Evolutionary conservation across 2,888 invertebrate species (phyloP), one percentile per base, ranked within the genome.

Genomic region (Mantis religiosa): DNA sequence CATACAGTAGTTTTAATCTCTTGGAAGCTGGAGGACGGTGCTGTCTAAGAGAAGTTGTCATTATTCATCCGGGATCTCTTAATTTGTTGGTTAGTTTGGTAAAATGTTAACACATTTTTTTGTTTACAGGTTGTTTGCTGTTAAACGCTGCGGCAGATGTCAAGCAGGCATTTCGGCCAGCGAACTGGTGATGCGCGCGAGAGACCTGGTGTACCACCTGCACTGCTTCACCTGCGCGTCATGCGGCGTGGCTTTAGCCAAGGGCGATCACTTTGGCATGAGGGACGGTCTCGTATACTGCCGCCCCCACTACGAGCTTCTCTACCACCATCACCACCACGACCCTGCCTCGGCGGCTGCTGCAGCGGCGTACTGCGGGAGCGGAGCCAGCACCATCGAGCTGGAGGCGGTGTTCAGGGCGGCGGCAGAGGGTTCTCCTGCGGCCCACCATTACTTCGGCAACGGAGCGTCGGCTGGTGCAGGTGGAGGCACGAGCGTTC

Each of bases 221-320:
- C 95, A 96, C 91, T 98, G 98, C 93, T 98, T 98, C 94, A 96
- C 97, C 81, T 98, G 98, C 93, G 95, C 96, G 89, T 96, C 97
- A 83, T 98, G 98, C 93, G 96, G 97, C 87, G 95, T 96, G 82
- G 95, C 96, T 88, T 94, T 98, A 90, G 96, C 97, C 90, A 97
- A 98, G 92, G 98, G 98, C 30, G 98, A 98, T 92, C 97, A 97
- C 91, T 98, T 98, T 93, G 98, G 98, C 54, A 97, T 98, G 95
- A 95, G 97, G 90, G 97, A 97, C 91, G 96, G 97, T 87, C 94
- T 97, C 90, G 96, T 98, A 41, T 95, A 94, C 92, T 95, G 95
- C 92, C 92, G 96, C 92, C 95, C 95, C 54, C 96, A 96, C 93
- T 96, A 96, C 93, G 96, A 96, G 93, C 93, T 96, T 91, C 93